Conservation (phyloP, 1,140 invertebrate species). For the Plectus sambesii region DNA sequence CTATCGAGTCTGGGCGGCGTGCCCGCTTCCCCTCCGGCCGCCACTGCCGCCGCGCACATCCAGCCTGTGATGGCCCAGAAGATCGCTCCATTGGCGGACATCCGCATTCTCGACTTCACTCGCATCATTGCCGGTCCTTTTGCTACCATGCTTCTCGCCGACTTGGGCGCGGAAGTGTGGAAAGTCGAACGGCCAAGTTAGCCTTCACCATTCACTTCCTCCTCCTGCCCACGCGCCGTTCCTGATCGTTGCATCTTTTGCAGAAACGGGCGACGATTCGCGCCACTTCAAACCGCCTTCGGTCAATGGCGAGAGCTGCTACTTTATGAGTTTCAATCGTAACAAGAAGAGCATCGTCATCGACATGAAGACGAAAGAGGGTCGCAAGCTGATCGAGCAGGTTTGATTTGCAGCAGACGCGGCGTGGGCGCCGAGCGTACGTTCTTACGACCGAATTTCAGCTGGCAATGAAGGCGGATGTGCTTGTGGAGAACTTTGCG, state of each 20-base stretch:
- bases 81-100: slow-evolving; percentile 54
- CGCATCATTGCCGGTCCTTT: slow-evolving; percentile 71
- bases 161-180: slow-evolving; percentile 83
- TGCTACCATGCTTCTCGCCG: slow-evolving; percentile 82
- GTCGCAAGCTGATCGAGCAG: slow-evolving; percentile 60
- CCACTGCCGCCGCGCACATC: no score
- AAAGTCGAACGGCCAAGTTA: slow-evolving; percentile 58
- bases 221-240: no score
- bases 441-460: no score
- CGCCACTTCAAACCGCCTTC: slow-evolving; percentile 86
- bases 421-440: no score
- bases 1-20: no score
- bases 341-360: slow-evolving; percentile 90
- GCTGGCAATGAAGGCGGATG: slow-evolving; percentile 62
- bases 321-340: slow-evolving; percentile 76
- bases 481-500: slow-evolving; percentile 85
- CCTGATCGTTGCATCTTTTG: slow-evolving; percentile 14
- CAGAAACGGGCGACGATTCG: slow-evolving; percentile 69
- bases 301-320: slow-evolving; percentile 63
- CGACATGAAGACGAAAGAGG: slow-evolving; percentile 63
- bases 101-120: slow-evolving; percentile 68
- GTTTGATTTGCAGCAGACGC: no score
- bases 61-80: no score
- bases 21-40: no score
- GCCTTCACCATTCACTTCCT: no score